Conservation (phyloP, 2,113 vertebrate species). For the Phrynosoma platyrhinos region DNA sequence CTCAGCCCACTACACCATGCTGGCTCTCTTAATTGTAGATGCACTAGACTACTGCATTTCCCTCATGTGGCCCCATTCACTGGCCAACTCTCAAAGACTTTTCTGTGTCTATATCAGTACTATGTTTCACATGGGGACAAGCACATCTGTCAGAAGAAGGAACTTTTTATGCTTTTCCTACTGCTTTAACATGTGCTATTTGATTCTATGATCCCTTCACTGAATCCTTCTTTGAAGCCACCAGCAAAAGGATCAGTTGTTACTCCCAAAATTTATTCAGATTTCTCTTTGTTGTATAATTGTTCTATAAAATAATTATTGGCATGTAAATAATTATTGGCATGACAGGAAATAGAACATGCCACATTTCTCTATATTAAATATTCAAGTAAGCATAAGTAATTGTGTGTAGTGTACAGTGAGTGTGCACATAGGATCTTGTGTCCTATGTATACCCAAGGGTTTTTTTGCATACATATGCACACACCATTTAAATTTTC, state of each 20-base stretch:
- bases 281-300: conserved; percentile 36
- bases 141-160: no score
- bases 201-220: no score
- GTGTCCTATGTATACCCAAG: background rate
- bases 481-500: background rate
- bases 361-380: background rate
- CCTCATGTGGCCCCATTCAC: no score
- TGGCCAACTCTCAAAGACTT: no score
- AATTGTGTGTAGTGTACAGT: background rate
- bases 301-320: conserved; percentile 16
- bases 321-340: background rate
- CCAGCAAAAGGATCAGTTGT: background rate
- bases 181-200: no score
- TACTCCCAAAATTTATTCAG: background rate
- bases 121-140: no score
- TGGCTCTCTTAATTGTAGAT: no score
- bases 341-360: background rate
- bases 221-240: background rate
- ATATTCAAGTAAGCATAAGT: background rate
- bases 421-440: background rate
- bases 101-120: no score
- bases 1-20: no score
- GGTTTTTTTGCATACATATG: background rate
- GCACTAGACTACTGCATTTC: no score
- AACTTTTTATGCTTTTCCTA: no score